Evolutionary conservation across 2,888 invertebrate species (phyloP), one percentile per base, ranked within the genome.

Genomic region (Cremastobaeus sp.): DNA sequence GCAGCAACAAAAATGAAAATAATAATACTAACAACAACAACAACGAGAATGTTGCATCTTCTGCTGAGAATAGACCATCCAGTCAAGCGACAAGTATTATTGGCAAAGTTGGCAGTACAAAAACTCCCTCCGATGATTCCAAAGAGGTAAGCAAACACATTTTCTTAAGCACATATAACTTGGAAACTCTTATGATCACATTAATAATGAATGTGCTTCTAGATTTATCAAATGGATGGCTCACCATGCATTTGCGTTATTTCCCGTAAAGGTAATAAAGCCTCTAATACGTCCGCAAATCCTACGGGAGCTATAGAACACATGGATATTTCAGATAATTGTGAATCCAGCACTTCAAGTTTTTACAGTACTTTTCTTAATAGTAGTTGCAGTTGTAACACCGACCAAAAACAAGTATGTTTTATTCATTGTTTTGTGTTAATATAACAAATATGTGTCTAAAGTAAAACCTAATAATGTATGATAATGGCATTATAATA

Each of bases 51-150:
- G 8, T 1, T 9, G 30, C 59, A 2, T 20, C 48, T 5, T 71
- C 39, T 32, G 15, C 45, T 12, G 57, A 35, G 28, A 6, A 30
- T 15, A 17, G n/a, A 14, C 15, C 32, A 18, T n/a, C 32, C 3
- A 60, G 18, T 34, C 60, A 60, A 47, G 12, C 34, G 1, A 35
- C 45, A 5, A 25, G 90, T 35, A 87, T 90, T 4, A 90, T 90
- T 81, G 91, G 89, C 0, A 90, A 91, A 82, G 90, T 89, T 0
- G 90, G 90, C n/a, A 89, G 88, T 57, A 88, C 85, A n/a, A 79
- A 79, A 89, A 90, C 90, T 2, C 87, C 90, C 81, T 91, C 91
- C 17, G 91, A 91, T 79, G 89, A 89, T 60, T 91, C 91, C 0
- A 91, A 91, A 79, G 91, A 90, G 83, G 90, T 86, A 47, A n/a